Evolutionary conservation across 2,113 vertebrate species (phyloP).

Genomic region (Channa maculata): DNA sequence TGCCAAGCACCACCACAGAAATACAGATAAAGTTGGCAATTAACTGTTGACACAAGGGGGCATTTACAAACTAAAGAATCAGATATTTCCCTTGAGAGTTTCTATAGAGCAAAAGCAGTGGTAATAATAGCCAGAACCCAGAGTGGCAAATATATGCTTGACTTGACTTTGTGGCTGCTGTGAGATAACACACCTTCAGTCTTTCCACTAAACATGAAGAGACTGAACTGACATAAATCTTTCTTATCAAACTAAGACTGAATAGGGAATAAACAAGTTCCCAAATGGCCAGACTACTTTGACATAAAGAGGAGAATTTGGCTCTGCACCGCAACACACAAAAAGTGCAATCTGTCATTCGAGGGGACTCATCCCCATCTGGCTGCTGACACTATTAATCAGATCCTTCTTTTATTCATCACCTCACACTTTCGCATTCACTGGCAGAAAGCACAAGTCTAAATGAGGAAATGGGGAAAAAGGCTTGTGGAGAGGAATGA

Average conservation of each 20-base stretch:
- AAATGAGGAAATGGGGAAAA: slow-evolving; percentile 51
- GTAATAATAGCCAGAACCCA: too few relatives aligned
- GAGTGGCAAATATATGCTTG: too few relatives aligned
- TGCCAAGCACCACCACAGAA: too few relatives aligned
- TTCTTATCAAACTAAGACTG: background rate
- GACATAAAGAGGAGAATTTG: slow-evolving; percentile 9
- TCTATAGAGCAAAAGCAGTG: too few relatives aligned
- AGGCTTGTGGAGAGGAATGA: slow-evolving; percentile 38
- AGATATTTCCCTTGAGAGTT: too few relatives aligned
- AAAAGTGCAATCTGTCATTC: slow-evolving; percentile 39
- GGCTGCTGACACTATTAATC: slow-evolving; percentile 58
- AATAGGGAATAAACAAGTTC: background rate
- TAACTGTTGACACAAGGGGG: too few relatives aligned
- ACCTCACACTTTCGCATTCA: slow-evolving; percentile 45
- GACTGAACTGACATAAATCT: background rate
- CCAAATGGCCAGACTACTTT: background rate
- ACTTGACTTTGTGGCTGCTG: too few relatives aligned
- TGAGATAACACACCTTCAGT: too few relatives aligned
- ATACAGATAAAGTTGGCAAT: too few relatives aligned
- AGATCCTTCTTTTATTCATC: slow-evolving; percentile 47
- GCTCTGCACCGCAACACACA: slow-evolving; percentile 10
- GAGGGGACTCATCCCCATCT: slow-evolving; percentile 41
- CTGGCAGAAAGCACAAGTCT: slow-evolving; percentile 43
- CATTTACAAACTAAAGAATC: too few relatives aligned
- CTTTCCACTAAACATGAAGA: background rate